A percentile compares a stretch with the other conserved stretches of the same genome.
These are phyloP conservation scores for Paedocypris sp. DNA, from an alignment of 2,113 vertebrate genomes.

Conservation along the genomic window DNA sequence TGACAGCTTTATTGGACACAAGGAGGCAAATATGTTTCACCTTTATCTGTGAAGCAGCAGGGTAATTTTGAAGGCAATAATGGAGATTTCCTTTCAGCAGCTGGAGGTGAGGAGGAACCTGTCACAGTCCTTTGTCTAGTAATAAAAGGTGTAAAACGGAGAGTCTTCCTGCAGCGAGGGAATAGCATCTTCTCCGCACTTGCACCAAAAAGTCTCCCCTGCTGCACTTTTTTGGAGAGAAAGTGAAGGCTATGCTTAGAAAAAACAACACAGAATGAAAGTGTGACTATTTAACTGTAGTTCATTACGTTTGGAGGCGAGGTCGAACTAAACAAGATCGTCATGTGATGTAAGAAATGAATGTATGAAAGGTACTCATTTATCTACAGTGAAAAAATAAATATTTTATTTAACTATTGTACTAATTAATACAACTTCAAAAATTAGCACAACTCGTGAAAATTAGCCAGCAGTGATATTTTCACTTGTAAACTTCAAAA, in stretches of 20 bases:
- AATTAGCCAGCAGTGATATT: no score
- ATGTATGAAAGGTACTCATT: no score
- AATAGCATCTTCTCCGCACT: background rate
- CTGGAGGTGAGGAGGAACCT: slow-evolving; percentile 30
- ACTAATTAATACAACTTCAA: no score
- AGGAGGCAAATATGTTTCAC: slow-evolving; percentile 32
- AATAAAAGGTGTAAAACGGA: slow-evolving; percentile 41
- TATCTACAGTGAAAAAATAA: no score
- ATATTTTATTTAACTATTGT: no score
- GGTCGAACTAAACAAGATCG: no score
- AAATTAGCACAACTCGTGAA: no score
- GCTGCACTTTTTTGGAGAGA: background rate
- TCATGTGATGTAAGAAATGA: no score
- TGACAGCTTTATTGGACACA: slow-evolving; percentile 38
- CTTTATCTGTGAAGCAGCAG: slow-evolving; percentile 34
- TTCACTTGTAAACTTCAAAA: no score
- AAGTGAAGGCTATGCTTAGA: no score
- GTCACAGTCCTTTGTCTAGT: slow-evolving; percentile 31
- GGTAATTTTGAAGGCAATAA: slow-evolving; percentile 42
- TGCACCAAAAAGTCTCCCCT: background rate
- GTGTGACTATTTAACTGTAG: background rate
- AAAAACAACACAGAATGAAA: no score
- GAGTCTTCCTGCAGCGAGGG: slow-evolving; percentile 19
- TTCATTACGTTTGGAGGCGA: no score
- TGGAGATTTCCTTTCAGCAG: slow-evolving; percentile 30